phyloP scores from a whole-genome alignment of 2,113 vertebrate genomes.

The Plecturocebus donacophilus region DNA sequence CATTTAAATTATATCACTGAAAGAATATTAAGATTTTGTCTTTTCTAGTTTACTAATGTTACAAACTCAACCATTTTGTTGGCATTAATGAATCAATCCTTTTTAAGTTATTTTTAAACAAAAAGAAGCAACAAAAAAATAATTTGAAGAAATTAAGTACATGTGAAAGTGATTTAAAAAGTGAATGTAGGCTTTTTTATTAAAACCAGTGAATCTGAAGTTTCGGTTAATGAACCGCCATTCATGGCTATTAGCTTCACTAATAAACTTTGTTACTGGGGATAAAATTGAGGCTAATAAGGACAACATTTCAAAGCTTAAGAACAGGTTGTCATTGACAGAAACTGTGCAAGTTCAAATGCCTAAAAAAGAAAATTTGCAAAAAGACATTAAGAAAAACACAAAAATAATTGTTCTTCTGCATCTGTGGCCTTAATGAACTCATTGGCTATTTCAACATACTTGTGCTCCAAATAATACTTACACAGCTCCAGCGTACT shows the following conservation, averaged over 20 bases:
- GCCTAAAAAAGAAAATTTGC: slow-evolving; percentile 48
- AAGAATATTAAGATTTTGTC: not conserved
- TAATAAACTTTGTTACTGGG: slow-evolving; percentile 76
- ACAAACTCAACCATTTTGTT: slow-evolving; percentile 2
- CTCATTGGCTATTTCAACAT: not conserved
- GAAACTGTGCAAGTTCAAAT: slow-evolving; percentile 23
- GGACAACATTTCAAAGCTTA: slow-evolving; percentile 55
- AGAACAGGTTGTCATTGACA: slow-evolving; percentile 43
- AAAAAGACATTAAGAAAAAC: slow-evolving; percentile 54
- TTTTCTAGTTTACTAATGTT: not conserved
- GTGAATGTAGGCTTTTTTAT: slow-evolving; percentile 69
- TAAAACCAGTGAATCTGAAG: slow-evolving; percentile 73
- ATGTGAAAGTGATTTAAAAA: slow-evolving; percentile 75
- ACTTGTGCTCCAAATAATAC: not conserved
- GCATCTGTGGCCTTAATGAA: not conserved
- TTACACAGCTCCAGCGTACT: not conserved
- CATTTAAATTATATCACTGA: not conserved
- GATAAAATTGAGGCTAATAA: slow-evolving; percentile 70
- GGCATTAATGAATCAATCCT: slow-evolving; percentile 33
- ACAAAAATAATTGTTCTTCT: slow-evolving; percentile 57
- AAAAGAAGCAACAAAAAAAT: slow-evolving; percentile 58
- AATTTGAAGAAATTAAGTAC: slow-evolving; percentile 71
- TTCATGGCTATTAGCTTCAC: slow-evolving; percentile 69
- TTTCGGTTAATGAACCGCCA: slow-evolving; percentile 78
- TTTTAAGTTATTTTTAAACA: slow-evolving; percentile 59